Conservation (phyloP, 2,888 invertebrate genomes). For the Caenorhabditis japonica region DNA sequence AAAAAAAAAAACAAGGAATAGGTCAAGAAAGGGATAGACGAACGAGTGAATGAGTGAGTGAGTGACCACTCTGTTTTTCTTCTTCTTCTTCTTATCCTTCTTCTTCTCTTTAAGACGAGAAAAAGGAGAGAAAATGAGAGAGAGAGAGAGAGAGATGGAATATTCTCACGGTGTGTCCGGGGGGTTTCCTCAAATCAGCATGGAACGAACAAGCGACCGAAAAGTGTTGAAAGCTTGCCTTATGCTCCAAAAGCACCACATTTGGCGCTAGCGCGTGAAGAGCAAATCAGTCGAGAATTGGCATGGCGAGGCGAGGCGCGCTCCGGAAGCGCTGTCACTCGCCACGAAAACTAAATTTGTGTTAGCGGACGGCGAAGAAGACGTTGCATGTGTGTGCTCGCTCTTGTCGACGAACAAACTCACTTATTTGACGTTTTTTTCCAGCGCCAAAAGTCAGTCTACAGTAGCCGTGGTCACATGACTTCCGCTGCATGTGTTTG, state of each 20-base stretch:
- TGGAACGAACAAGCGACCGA: neutral
- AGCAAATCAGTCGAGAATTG: conserved; percentile 38
- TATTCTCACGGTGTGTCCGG: conserved; percentile 34
- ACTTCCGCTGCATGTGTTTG: conserved; percentile 32
- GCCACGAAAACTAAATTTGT: conserved; percentile 51
- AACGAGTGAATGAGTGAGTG: too few relatives aligned
- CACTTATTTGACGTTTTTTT: conserved; percentile 51
- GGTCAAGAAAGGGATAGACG: conserved; percentile 41
- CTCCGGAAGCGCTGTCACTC: neutral
- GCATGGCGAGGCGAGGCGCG: conserved; percentile 9
- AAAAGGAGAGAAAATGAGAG: conserved; percentile 13
- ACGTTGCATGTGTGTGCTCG: neutral
- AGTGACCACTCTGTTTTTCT: too few relatives aligned
- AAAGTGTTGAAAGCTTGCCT: conserved; percentile 2
- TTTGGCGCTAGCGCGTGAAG: conserved; percentile 1
- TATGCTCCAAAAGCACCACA: too few relatives aligned
- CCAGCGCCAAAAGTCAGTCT: conserved; percentile 10
- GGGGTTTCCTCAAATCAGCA: neutral
- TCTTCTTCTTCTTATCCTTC: too few relatives aligned
- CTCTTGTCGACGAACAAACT: conserved; percentile 50
- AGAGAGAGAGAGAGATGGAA: conserved; percentile 34
- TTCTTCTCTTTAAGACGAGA: conserved; percentile 27
- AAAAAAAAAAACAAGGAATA: conserved; percentile 13
- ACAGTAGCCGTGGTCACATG: conserved; percentile 19
- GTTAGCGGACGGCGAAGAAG: conserved; percentile 18